A percentile compares a stretch with the other conserved stretches of the same genome.
Conservation (phyloP, 2,888 invertebrate species). For the Anoncus sp. region DNA sequence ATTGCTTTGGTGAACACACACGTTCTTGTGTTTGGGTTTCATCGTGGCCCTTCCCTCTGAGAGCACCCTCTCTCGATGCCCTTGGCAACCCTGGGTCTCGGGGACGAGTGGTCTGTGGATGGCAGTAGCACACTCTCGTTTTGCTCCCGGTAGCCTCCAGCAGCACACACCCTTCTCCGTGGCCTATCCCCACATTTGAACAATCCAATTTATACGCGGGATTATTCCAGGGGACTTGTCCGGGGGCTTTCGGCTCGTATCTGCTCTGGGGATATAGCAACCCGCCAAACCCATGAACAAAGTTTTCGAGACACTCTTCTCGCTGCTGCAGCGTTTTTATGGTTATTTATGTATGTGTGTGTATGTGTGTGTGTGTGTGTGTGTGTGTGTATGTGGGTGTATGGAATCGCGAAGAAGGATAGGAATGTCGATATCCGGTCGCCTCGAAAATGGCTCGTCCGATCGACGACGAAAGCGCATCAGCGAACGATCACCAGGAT, state of each 20-base stretch:
- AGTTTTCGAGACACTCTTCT: not conserved
- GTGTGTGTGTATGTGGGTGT: constrained; percentile 3
- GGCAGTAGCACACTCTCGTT: constrained; percentile 63
- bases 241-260: constrained; percentile 50
- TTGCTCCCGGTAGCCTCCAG: constrained; percentile 57
- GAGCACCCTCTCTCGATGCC: constrained; percentile 33
- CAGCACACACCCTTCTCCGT: constrained; percentile 32
- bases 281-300: constrained; percentile 18
- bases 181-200: constrained; percentile 69
- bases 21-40: constrained; percentile 14
- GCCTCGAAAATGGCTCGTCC: constrained; percentile 25
- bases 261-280: constrained; percentile 46
- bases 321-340: not conserved
- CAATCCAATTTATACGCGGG: constrained; percentile 82
- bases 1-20: constrained; percentile 30
- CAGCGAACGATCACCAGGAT: constrained; percentile 15
- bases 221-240: constrained; percentile 76
- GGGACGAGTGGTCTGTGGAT: constrained; percentile 58
- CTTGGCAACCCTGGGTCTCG: constrained; percentile 20
- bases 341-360: not conserved
- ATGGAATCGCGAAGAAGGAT: constrained; percentile 41
- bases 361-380: not conserved
- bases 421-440: constrained; percentile 51
- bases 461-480: constrained; percentile 16
- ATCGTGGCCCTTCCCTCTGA: constrained; percentile 55